Evolutionary conservation across 1,140 invertebrate species (phyloP), one percentile per base, ranked within the genome.

Genomic region (Temnothorax curvispinosus): DNA sequence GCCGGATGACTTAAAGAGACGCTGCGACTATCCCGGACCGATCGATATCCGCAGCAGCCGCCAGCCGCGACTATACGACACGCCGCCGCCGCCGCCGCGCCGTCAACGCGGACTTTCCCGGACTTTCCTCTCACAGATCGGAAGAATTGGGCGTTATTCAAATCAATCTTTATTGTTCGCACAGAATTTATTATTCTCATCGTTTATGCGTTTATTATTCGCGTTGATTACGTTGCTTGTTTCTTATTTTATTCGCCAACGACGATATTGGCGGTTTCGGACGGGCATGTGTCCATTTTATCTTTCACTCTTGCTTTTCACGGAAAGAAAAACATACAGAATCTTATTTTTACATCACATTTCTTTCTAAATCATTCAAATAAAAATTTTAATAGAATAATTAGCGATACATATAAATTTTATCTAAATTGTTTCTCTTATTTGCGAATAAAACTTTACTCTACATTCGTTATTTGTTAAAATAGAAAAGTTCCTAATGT

Each of bases 1-100:
- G 90, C 91, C 92, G 92, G 94, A 94, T 94, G 91, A 95, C 94
- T 95, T 94, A 94, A 94, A 95, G 94, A 94, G 94, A 95, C 94
- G 94, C 94, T 95, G 94, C 93, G 92, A 95, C 92, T 94, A 92
- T 65, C 88, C 86, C 58, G 88, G 90, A 86, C 89, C 91, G 94
- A 94, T 95, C 94, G 94, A 95, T 95, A 95, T 94, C 92, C 91
- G 91, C 93, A 94, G 91, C 93, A 81, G 64, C 77, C 72, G 32
- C 82, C 88, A 64, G 86, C 84, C 88, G 84, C 87, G 78, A 62
- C 74, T 77, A 87, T 77, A 87, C 86, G 86, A 90, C 86, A 69
- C 69, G 27, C 65, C 27, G n/a, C n/a, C n/a, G 27, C 27, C 27
- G 27, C 27, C 27, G 27, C 27, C 88, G 69, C 56, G 38, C 15